phyloP scores from a whole-genome alignment of 2,797 vertebrate species.

The Danionella dracula region DNA sequence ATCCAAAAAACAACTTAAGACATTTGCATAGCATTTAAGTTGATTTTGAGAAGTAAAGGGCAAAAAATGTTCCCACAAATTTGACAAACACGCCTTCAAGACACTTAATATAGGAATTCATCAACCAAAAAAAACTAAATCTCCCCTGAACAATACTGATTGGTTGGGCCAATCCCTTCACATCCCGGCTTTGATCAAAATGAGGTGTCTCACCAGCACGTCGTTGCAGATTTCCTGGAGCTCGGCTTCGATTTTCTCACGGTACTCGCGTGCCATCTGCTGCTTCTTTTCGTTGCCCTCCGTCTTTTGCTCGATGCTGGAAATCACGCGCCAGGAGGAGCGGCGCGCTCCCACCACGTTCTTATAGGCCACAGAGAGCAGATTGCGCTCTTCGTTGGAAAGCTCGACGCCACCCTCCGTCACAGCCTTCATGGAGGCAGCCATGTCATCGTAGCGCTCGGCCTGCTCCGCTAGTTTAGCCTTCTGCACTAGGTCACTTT shows the following conservation, averaged over 20 bases:
- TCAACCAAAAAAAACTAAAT: no score
- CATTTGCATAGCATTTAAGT: no score
- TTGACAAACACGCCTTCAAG: no score
- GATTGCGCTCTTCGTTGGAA: conserved; percentile 85
- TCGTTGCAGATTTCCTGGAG: conserved; percentile 95
- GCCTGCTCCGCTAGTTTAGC: conserved; percentile 86
- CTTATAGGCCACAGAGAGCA: conserved; percentile 87
- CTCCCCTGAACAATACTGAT: no score
- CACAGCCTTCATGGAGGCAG: conserved; percentile 84
- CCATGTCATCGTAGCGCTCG: conserved; percentile 88
- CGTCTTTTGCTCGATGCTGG: conserved; percentile 97
- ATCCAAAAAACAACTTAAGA: no score
- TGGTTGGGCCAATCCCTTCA: no score
- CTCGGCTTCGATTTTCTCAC: conserved; percentile 90
- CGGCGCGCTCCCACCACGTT: conserved; percentile 92
- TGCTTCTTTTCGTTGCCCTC: conserved; percentile 95
- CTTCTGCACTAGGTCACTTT: conserved; percentile 91
- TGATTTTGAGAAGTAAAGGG: no score
- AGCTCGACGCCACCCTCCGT: conserved; percentile 82
- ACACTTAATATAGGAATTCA: no score
- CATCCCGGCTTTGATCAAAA: no score
- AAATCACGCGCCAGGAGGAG: conserved; percentile 98
- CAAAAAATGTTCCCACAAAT: no score
- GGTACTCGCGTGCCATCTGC: conserved; percentile 93
- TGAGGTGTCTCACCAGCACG: conserved; percentile 92